These are phyloP conservation scores for Ctenopoma kingsleyae DNA, from an alignment of 2,797 vertebrate genomes.

Conservation along the genomic window DNA sequence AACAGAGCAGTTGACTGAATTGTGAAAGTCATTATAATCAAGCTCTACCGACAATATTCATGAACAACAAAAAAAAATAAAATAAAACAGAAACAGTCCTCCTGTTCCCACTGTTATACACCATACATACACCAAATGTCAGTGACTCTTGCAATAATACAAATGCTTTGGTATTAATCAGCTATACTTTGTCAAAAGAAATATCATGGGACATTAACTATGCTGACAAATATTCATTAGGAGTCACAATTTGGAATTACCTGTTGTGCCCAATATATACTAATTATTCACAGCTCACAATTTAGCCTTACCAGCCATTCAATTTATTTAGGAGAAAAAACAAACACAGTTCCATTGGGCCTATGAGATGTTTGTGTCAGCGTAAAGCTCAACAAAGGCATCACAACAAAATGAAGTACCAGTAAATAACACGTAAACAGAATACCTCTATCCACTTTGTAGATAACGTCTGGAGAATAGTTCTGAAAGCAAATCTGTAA, in stretches of 20 bases:
- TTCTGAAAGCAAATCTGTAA: constrained; percentile 47
- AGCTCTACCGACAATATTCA: constrained; percentile 26
- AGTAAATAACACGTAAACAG: constrained; percentile 53
- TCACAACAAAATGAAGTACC: constrained; percentile 56
- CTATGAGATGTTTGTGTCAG: constrained; percentile 61
- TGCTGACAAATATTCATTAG: constrained; percentile 69
- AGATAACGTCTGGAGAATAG: constrained; percentile 61
- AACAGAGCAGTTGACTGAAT: constrained; percentile 26
- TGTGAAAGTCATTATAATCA: constrained; percentile 11
- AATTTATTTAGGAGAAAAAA: constrained; percentile 44
- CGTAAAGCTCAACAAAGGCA: constrained; percentile 54
- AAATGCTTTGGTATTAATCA: constrained; percentile 46
- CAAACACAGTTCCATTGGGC: constrained; percentile 50
- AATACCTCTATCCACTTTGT: constrained; percentile 55
- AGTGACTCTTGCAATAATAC: constrained; percentile 17
- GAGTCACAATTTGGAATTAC: constrained; percentile 50
- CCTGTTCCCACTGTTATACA: constrained; percentile 5
- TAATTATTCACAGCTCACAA: constrained; percentile 59
- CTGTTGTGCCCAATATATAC: constrained; percentile 43
- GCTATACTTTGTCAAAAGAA: constrained; percentile 51
- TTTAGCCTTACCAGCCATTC: constrained; percentile 48
- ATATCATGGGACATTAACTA: constrained; percentile 48
- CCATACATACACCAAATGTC: constrained; percentile 10
- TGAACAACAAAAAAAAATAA: constrained; percentile 6
- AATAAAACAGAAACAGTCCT: constrained; percentile 21